phyloP scores from a whole-genome alignment of 2,888 invertebrate genomes.

The Aplocera efformata region DNA sequence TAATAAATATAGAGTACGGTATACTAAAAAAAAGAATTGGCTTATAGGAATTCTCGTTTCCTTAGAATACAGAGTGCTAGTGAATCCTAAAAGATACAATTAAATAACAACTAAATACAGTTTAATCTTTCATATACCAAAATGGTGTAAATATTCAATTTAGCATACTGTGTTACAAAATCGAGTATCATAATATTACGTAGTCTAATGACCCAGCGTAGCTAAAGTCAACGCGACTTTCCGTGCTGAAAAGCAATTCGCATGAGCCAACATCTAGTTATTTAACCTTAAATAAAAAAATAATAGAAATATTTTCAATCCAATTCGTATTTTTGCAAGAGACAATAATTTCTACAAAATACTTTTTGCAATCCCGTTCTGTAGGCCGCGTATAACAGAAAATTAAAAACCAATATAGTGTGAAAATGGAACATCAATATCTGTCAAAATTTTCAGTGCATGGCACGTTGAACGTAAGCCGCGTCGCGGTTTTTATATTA shows the following conservation, averaged over 20 bases:
- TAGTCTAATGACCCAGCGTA: conserved; percentile 14
- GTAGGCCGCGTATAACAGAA: conserved; percentile 7
- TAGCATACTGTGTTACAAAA: no score
- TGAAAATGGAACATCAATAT: conserved; percentile 39
- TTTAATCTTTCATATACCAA: no score
- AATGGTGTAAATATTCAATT: no score
- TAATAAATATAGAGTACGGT: no score
- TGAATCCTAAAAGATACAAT: no score
- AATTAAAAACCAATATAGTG: conserved; percentile 30
- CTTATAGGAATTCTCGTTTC: no score
- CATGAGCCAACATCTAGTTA: conserved; percentile 23
- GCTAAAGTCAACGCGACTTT: conserved; percentile 17
- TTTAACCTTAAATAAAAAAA: conserved; percentile 15
- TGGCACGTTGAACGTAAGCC: conserved; percentile 23
- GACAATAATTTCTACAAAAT: conserved; percentile 5
- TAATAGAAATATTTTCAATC: conserved; percentile 8
- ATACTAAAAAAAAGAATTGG: no score
- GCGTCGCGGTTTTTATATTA: conserved; percentile 33
- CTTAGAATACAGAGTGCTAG: no score
- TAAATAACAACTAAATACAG: no score
- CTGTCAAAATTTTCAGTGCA: conserved; percentile 51
- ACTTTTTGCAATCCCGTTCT: conserved; percentile 8
- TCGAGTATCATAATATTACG: no score
- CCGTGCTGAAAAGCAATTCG: conserved; percentile 27
- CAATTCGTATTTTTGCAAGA: not conserved